phyloP scores from a whole-genome alignment of 2,113 vertebrate genomes.

The Phrynosoma platyrhinos region DNA sequence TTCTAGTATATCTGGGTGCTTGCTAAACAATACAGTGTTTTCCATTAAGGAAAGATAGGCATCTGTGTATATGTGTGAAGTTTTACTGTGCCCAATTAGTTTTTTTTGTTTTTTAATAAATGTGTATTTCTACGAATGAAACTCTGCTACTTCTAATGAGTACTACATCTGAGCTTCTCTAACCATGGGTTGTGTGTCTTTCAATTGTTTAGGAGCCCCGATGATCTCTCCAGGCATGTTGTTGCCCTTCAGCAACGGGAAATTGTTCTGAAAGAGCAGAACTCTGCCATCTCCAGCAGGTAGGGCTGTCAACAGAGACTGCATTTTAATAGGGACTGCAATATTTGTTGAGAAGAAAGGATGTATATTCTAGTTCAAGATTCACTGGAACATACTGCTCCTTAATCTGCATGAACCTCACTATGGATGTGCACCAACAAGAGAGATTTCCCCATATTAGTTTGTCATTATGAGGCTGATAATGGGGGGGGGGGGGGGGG shows the following conservation, averaged over 20 bases:
- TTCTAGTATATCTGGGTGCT: no score
- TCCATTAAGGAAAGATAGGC: no score
- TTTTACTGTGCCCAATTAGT: background rate
- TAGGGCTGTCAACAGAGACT: conserved; percentile 58
- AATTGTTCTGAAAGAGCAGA: conserved; percentile 90
- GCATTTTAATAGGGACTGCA: background rate
- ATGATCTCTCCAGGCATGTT: conserved; percentile 92
- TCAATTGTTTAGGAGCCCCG: conserved; percentile 85
- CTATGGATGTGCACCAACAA: background rate
- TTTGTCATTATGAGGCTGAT: background rate
- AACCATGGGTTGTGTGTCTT: background rate
- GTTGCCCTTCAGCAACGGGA: conserved; percentile 94
- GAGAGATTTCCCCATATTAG: background rate
- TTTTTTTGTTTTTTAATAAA: no score
- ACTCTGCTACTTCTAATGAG: fast-evolving
- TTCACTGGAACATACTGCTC: background rate
- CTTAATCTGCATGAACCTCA: background rate
- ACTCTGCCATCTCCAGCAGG: conserved; percentile 87
- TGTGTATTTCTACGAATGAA: background rate
- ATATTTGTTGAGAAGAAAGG: background rate
- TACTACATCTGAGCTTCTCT: background rate
- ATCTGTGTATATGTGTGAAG: no score
- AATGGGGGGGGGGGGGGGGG: no score
- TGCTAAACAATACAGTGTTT: no score
- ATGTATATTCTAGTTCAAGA: background rate